Percentiles rank a stretch among this genome's conserved stretches.
These are phyloP conservation scores for Drepanosiphum platanoidis DNA, from an alignment of 2,888 invertebrate genomes.

Conservation along the genomic window DNA sequence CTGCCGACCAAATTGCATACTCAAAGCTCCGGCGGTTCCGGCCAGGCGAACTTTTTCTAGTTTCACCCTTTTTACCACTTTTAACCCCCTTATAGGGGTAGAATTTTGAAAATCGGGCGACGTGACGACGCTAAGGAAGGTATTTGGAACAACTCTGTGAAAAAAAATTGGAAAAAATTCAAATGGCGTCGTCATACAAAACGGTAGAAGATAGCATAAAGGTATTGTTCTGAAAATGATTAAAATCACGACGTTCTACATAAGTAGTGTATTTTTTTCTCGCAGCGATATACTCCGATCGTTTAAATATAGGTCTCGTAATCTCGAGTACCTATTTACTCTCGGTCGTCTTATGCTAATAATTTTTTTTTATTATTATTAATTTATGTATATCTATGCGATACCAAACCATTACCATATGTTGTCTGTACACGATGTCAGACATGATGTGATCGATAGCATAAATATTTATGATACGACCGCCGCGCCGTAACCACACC, in stretches of 20 bases:
- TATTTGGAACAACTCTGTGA: too few species aligned
- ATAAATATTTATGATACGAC: not conserved
- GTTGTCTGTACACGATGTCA: not conserved
- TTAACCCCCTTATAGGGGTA: too few species aligned
- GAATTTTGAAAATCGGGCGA: too few species aligned
- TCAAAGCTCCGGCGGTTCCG: too few species aligned
- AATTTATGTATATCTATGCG: not conserved
- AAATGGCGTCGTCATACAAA: too few species aligned
- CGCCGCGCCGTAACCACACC: not conserved
- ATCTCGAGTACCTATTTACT: not conserved
- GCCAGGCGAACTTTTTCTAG: too few species aligned
- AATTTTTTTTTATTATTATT: not conserved
- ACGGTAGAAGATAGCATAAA: too few species aligned
- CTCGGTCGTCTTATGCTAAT: not conserved
- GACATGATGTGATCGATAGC: not conserved
- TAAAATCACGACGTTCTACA: not conserved
- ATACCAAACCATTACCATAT: not conserved
- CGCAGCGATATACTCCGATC: not conserved
- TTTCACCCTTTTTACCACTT: too few species aligned
- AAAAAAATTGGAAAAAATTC: too few species aligned
- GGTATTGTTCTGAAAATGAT: not conserved
- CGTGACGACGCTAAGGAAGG: too few species aligned
- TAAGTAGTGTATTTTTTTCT: too few species aligned
- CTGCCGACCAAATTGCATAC: too few species aligned
- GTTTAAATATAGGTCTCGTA: not conserved